These are phyloP conservation scores for Catostomus latipinnis DNA, from an alignment of 2,797 vertebrate species.

Conservation along the genomic window DNA sequence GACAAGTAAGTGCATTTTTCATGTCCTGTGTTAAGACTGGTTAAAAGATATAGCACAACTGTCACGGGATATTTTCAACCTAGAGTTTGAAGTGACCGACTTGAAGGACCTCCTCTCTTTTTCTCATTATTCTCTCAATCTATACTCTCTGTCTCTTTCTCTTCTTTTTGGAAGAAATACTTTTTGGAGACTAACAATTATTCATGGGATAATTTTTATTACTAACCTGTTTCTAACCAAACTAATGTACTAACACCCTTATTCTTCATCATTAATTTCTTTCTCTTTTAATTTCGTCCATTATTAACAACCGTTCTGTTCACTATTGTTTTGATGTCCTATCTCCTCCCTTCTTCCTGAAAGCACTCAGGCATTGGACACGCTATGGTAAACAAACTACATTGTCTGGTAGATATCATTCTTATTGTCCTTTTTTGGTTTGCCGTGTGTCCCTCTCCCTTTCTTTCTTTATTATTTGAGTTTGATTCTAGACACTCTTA, in stretches of 20 bases:
- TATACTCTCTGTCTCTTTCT: conserved; percentile 56
- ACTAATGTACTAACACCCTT: conserved; percentile 99
- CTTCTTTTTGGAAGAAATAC: conserved; percentile 79
- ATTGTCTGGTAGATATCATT: conserved; percentile 91
- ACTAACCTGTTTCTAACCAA: conserved; percentile 88
- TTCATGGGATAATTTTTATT: conserved; percentile 93
- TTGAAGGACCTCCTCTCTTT: conserved; percentile 66
- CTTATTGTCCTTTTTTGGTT: conserved; percentile 93
- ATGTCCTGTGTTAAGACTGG: conserved; percentile 66
- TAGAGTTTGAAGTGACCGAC: conserved; percentile 61
- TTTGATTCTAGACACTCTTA: conserved; percentile 84
- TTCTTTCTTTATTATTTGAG: conserved; percentile 82
- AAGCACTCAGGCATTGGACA: conserved; percentile 91
- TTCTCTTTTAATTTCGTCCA: conserved; percentile 89
- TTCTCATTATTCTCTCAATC: conserved; percentile 65
- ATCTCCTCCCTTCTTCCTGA: conserved; percentile 79
- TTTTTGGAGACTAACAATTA: conserved; percentile 90
- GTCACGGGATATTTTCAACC: conserved; percentile 56
- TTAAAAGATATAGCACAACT: conserved; percentile 59
- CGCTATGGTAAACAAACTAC: conserved; percentile 99
- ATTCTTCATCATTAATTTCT: conserved; percentile 92
- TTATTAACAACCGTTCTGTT: conserved; percentile 91
- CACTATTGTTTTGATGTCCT: conserved; percentile 99
- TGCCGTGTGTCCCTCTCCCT: conserved; percentile 95
- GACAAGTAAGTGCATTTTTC: conserved; percentile 73